Percentiles rank a stretch among this genome's conserved stretches.
phyloP scores from a whole-genome alignment of 2,113 vertebrate genomes.

The Gyps fulvus region DNA sequence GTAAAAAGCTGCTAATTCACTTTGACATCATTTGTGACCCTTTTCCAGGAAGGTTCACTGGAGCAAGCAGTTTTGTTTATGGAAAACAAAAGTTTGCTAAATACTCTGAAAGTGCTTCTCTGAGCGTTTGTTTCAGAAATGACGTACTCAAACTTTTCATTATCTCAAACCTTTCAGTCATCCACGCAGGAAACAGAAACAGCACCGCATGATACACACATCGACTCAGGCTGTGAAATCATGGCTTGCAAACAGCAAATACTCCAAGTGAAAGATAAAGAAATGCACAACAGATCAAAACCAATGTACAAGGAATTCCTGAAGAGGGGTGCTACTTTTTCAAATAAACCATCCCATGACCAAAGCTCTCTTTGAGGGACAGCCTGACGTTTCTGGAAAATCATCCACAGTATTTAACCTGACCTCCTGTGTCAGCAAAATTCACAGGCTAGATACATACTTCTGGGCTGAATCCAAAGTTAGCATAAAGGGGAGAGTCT shows the following conservation, averaged over 20 bases:
- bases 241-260: background rate
- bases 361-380: background rate
- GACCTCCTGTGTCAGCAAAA: background rate
- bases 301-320: background rate
- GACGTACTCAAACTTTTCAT: background rate
- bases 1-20: slow-evolving; percentile 31
- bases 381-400: background rate
- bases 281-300: background rate
- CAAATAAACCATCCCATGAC: background rate
- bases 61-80: slow-evolving; percentile 26
- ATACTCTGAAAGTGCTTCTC: background rate
- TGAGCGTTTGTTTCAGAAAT: background rate
- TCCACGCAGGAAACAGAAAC: background rate
- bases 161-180: background rate
- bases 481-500: background rate
- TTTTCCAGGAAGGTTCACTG: slow-evolving; percentile 39
- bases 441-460: background rate
- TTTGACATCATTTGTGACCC: slow-evolving; percentile 57
- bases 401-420: background rate
- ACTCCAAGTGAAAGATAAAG: background rate
- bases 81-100: slow-evolving; percentile 41
- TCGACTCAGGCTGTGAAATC: background rate
- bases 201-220: accelerated
- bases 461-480: background rate
- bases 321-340: background rate